Evolutionary conservation across 2,797 vertebrate genomes (phyloP).

Genomic region (Nyctibius grandis): DNA sequence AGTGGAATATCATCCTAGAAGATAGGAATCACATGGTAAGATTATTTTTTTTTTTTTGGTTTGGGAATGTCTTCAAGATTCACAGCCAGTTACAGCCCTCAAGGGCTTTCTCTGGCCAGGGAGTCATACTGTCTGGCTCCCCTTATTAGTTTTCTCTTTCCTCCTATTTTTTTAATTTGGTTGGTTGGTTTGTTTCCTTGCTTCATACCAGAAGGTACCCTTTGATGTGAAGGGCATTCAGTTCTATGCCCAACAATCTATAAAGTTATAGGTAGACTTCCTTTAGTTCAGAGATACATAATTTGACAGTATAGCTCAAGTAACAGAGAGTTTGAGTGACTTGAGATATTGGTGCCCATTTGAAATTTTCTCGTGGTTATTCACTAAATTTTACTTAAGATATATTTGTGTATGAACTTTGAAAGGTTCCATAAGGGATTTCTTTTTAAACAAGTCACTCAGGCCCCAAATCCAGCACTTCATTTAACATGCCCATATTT

Average conservation of each 20-base stretch:
- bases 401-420: background rate
- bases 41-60: background rate
- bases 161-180: constrained; percentile 22
- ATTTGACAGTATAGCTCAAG: background rate
- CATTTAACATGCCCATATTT: background rate
- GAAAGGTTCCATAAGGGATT: background rate
- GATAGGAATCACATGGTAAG: background rate
- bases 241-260: background rate
- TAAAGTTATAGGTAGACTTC: background rate
- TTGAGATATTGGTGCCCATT: background rate
- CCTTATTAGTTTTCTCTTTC: constrained; percentile 44
- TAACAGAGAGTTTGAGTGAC: background rate
- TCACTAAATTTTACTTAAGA: background rate
- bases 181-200: background rate
- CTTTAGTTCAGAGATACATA: background rate
- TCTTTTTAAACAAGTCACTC: background rate
- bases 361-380: background rate
- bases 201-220: background rate
- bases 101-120: constrained; percentile 15
- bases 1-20: background rate
- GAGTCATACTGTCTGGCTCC: constrained; percentile 30
- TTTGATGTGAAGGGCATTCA: constrained; percentile 30
- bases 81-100: background rate
- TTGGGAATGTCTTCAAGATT: background rate
- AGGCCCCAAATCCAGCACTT: background rate